These are phyloP conservation scores for Phenganax stokvisi DNA, from an alignment of 92 coral and sea anemone genomes.

Conservation along the genomic window DNA sequence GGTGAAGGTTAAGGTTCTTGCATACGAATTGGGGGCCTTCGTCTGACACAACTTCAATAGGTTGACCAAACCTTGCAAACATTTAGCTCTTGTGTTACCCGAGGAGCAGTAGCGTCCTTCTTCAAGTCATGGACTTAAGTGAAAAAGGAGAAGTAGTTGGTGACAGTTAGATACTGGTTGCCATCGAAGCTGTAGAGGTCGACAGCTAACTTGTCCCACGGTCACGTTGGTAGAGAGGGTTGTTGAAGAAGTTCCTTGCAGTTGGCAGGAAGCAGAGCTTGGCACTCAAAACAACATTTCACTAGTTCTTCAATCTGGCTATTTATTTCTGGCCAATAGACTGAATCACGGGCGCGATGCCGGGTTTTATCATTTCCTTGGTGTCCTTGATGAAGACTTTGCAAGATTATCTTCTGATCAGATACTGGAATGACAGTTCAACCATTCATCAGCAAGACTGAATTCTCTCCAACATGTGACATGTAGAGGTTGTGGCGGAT, in stretches of 20 bases:
- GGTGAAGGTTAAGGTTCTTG: not conserved
- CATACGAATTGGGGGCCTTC: constrained; percentile 11
- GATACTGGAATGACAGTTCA: not conserved
- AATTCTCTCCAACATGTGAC: not conserved
- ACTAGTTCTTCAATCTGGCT: not conserved
- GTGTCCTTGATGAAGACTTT: not conserved
- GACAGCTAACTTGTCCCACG: not conserved
- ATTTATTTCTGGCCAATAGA: not conserved
- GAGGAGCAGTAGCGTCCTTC: constrained; percentile 12
- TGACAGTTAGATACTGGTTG: not conserved
- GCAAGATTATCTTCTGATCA: not conserved
- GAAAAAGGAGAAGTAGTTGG: constrained; percentile 6
- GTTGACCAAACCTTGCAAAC: constrained; percentile 32
- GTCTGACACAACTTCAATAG: constrained; percentile 19
- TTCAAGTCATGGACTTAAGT: not conserved
- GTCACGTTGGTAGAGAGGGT: not conserved
- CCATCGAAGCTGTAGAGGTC: not conserved
- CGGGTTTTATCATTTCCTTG: not conserved
- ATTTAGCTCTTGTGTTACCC: constrained; percentile 8
- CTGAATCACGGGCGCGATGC: too few species aligned
- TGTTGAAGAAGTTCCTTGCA: constrained; percentile 1
- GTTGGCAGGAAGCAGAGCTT: not conserved
- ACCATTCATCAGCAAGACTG: not conserved
- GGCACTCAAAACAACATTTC: not conserved
- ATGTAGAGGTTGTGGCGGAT: constrained; percentile 19